These are phyloP conservation scores for Graphium colonna DNA, from an alignment of 2,888 invertebrate genomes.

Conservation along the genomic window DNA sequence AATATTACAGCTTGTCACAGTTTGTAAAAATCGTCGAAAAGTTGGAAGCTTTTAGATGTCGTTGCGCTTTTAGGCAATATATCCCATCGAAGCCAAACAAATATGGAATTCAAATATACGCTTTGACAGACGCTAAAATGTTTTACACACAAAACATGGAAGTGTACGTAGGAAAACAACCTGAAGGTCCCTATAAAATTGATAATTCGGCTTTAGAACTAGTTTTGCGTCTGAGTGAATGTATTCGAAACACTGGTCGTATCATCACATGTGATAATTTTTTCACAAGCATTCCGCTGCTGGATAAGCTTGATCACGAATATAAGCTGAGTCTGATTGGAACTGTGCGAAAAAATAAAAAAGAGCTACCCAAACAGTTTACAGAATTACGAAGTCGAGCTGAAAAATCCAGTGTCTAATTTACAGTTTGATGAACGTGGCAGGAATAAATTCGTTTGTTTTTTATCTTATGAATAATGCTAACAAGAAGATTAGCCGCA, in stretches of 20 bases:
- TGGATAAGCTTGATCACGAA: too few relatives aligned
- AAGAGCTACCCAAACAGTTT: too few relatives aligned
- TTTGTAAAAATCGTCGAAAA: constrained; percentile 29
- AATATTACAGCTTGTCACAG: too few relatives aligned
- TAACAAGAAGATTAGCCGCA: neutral
- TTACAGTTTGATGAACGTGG: neutral
- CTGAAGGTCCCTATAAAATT: too few relatives aligned
- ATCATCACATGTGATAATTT: too few relatives aligned
- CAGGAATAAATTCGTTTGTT: neutral
- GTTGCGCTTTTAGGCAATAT: constrained; percentile 26
- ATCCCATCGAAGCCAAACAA: too few relatives aligned
- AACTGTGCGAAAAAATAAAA: too few relatives aligned
- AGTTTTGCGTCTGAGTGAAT: neutral
- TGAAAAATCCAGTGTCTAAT: too few relatives aligned
- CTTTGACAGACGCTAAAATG: constrained; percentile 25
- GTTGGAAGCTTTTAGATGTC: constrained; percentile 26
- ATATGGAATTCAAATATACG: constrained; percentile 27
- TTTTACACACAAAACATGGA: constrained; percentile 28
- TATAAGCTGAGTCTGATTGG: too few relatives aligned
- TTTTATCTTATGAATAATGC: neutral
- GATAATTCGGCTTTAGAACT: neutral
- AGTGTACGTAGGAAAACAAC: constrained; percentile 28
- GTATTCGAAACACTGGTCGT: too few relatives aligned
- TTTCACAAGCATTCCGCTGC: too few relatives aligned
- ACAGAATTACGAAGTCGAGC: too few relatives aligned